Evolutionary conservation across 2,113 vertebrate species (phyloP).

Genomic region (Hoplias malabaricus): DNA sequence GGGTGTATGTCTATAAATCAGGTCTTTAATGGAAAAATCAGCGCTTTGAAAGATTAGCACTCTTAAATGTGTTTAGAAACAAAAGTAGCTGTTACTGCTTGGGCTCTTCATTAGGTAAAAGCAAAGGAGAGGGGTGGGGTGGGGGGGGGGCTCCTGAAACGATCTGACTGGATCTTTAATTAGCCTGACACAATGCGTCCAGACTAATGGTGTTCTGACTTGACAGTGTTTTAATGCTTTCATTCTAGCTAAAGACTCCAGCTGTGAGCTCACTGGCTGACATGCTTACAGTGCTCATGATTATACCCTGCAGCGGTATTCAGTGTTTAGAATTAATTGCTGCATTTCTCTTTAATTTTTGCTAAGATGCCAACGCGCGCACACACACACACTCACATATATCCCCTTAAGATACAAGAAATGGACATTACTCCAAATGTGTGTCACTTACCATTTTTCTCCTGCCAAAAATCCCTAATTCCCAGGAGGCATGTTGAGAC

Average conservation of each 20-base stretch:
- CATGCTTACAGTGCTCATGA: not conserved
- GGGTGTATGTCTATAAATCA: conserved; percentile 7
- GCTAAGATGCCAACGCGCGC: not conserved
- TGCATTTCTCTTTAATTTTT: not conserved
- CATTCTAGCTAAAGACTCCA: not conserved
- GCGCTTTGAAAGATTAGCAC: too few relatives aligned
- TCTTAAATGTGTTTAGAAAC: not conserved
- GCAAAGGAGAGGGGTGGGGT: too few relatives aligned
- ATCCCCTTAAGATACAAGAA: not conserved
- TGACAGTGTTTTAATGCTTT: not conserved
- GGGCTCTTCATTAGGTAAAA: not conserved
- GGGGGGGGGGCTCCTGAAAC: not conserved
- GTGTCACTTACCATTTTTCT: not conserved
- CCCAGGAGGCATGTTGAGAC: not conserved
- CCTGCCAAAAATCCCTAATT: not conserved
- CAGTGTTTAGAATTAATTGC: not conserved
- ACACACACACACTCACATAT: not conserved
- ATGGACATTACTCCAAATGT: not conserved
- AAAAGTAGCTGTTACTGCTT: not conserved
- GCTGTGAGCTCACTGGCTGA: not conserved
- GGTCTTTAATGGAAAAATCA: not conserved
- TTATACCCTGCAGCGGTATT: not conserved
- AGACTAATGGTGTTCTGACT: not conserved
- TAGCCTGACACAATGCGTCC: not conserved
- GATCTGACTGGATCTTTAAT: not conserved